Base-by-base conservation (phyloP, 1,140 invertebrate species). In the Leguminivora glycinivorella region DNA sequence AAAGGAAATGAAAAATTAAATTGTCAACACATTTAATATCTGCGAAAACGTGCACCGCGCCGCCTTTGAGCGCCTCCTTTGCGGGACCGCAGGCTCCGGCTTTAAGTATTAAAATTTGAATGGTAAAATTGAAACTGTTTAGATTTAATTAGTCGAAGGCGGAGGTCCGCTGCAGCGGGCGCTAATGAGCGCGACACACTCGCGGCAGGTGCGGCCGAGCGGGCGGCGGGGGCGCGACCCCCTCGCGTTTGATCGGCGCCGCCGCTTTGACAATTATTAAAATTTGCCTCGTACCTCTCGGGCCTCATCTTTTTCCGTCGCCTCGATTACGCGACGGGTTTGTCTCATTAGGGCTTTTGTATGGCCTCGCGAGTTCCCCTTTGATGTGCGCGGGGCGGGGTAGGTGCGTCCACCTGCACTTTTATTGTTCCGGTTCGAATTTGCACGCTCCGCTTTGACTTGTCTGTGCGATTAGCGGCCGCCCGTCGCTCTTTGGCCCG, bases 1-100 rank as follows among this genome's bases (percentile, higher is more conserved):
- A 80, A 84, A 91, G 87, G 89, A 91, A 91, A 91, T 91, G 89
- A 91, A 91, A 91, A 91, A 91, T 91, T 91, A 91, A 91, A 91
- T 89, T 91, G 89, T 91, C 89, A 91, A 91, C 89, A 91, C 89
- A 89, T 91, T 91, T 91, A 91, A 91, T 91, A 91, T 91, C 89
- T 86, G 89, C 87, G 87, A 91, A 91, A 89, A 91, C 89, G 89
- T 89, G 87, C 85, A 84, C 88, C 84, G 80, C 86, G 83, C 78
- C 80, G 85, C 84, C 85, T 91, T 91, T 91, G 89, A 89, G 83
- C 80, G 83, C 74, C 81, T 81, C 78, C 83, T 88, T 83, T 87
- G 85, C 82, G 84, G 84, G 75, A 76, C 77, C 77, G 75, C 76
- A 79, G 83, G 83, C 83, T 78, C 78, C 75, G 78, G 82, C 84